Evolutionary conservation across 2,888 invertebrate species (phyloP).

Genomic region (Protophormia terraenovae): DNA sequence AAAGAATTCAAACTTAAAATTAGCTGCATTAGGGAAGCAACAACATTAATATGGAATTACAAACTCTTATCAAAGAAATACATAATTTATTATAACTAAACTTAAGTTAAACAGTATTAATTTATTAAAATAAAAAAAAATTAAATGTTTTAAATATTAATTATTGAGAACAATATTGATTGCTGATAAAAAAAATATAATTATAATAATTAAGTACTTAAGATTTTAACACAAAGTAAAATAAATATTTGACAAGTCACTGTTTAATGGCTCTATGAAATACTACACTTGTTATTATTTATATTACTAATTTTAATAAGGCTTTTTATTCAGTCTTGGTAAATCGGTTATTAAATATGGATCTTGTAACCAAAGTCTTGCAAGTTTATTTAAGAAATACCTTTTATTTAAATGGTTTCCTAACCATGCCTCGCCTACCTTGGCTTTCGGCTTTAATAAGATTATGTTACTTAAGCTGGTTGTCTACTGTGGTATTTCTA

Average conservation of each 20-base stretch:
- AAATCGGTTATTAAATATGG: slow-evolving; percentile 26
- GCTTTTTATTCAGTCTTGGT: not conserved
- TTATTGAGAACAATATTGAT: not conserved
- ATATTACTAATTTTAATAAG: too few species aligned
- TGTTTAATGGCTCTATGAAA: too few species aligned
- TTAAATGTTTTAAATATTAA: not conserved
- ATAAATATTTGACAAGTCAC: too few species aligned
- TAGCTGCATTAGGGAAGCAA: too few species aligned
- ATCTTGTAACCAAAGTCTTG: not conserved
- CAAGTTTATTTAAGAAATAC: not conserved
- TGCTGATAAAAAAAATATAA: not conserved
- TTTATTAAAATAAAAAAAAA: not conserved
- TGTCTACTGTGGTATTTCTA: slow-evolving; percentile 5
- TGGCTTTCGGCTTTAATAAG: slow-evolving; percentile 36
- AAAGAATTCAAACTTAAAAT: not conserved
- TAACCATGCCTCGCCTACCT: slow-evolving; percentile 17
- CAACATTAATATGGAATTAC: too few species aligned
- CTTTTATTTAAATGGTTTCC: slow-evolving; percentile 48
- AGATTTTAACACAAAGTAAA: not conserved
- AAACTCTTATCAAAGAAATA: not conserved
- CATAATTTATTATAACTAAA: not conserved
- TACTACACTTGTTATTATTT: too few species aligned
- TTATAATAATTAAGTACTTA: not conserved
- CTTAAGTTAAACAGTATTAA: not conserved
- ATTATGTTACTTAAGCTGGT: slow-evolving; percentile 38